These are phyloP conservation scores for Lineus longissimus DNA, from an alignment of 1,140 invertebrate species.

Conservation along the genomic window DNA sequence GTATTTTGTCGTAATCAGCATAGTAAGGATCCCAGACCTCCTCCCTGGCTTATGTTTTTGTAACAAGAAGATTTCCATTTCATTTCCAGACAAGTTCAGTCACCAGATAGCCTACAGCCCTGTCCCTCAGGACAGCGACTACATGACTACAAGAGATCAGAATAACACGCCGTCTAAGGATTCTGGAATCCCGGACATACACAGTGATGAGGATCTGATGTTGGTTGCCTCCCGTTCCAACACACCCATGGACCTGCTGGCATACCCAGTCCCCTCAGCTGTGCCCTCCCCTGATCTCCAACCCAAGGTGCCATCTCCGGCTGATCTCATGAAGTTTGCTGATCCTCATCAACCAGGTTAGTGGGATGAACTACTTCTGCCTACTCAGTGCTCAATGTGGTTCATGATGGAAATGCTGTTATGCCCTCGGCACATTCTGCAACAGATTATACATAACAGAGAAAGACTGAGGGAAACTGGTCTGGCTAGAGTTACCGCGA, in stretches of 20 bases:
- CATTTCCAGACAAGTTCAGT: not conserved
- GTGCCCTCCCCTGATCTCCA: constrained; percentile 42
- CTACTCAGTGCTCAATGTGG: no score
- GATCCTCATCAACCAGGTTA: not conserved
- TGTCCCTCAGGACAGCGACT: not conserved
- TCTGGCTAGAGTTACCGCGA: no score
- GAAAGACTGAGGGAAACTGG: no score
- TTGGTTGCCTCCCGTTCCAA: not conserved
- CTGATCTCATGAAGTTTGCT: constrained; percentile 34
- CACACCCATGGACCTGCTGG: constrained; percentile 30
- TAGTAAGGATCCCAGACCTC: no score
- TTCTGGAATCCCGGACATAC: constrained; percentile 27
- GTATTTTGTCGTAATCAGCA: no score
- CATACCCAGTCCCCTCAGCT: constrained; percentile 39
- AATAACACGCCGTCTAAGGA: constrained; percentile 31
- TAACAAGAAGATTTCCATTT: no score
- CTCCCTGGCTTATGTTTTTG: no score
- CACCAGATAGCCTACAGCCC: not conserved
- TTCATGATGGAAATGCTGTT: no score
- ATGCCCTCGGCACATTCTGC: no score
- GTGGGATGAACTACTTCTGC: no score
- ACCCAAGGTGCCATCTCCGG: constrained; percentile 17
- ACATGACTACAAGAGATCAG: not conserved
- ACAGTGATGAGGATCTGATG: constrained; percentile 20
- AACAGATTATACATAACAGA: no score